Conservation (phyloP, 2,888 invertebrate species). For the Drosophila longiperda region DNA sequence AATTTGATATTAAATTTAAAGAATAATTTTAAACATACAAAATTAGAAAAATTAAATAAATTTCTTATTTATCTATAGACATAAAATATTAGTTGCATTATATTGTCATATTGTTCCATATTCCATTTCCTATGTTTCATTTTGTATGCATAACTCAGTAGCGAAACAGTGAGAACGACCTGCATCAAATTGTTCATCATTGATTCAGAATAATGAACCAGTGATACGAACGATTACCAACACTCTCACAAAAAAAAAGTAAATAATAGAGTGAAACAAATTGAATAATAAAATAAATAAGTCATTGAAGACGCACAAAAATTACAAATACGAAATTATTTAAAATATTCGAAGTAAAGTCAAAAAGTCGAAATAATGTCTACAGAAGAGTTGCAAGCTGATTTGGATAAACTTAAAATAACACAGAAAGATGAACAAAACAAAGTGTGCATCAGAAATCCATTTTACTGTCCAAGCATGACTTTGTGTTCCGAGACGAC, state of each 20-base stretch:
- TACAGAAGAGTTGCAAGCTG: conserved; percentile 86
- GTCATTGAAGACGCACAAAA: background rate
- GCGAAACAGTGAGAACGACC: conserved; percentile 22
- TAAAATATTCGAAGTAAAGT: background rate
- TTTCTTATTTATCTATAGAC: background rate
- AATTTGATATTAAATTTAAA: background rate
- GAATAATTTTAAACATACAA: background rate
- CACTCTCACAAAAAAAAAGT: conserved; percentile 44
- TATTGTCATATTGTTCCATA: background rate
- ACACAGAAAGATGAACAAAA: conserved; percentile 84
- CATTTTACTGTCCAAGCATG: conserved; percentile 68
- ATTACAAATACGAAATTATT: background rate
- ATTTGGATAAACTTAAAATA: conserved; percentile 87
- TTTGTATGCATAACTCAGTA: background rate
- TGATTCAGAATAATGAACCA: conserved; percentile 9
- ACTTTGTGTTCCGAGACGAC: conserved; percentile 11
- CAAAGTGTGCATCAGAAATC: conserved; percentile 73
- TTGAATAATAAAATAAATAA: conserved; percentile 15
- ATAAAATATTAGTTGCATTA: background rate
- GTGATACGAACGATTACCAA: conserved; percentile 24
- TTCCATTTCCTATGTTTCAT: background rate
- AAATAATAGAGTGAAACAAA: conserved; percentile 42
- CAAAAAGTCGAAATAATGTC: conserved; percentile 68
- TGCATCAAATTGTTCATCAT: conserved; percentile 1
- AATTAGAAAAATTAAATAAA: background rate